Evolutionary conservation across 2,888 invertebrate genomes (phyloP), one percentile per base, ranked within the genome.

Genomic region (Rapana venosa): DNA sequence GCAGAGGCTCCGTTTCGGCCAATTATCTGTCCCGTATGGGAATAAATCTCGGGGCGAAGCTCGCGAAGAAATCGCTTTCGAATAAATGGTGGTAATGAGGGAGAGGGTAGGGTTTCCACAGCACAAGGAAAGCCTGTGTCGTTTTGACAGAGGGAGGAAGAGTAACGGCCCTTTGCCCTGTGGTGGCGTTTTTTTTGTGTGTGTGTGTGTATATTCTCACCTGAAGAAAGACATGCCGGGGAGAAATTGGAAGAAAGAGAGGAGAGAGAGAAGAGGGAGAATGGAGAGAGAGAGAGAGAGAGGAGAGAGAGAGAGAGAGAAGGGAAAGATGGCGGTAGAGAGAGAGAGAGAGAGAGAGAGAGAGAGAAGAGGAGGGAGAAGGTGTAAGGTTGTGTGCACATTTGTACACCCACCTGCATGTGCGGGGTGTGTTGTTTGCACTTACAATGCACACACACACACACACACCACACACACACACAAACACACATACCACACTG

Each of bases 21-120:
- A 89, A 89, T 89, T 84, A 83, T 74, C 85, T 85, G 70, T 74
- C 85, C 26, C 20, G 30, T 74, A 84, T 70, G 61, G 15, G 85
- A 26, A 85, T 89, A 89, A 89, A 89, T 89, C 66, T 70, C 20
- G 26, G 66, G 13, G 22, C 35, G 47, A 58, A 2, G 32, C n/a
- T 35, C 36, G 88, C 26, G 56, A 36, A 66, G 15, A 66, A 81
- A 83, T 61, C 89, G 83, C 84, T 70, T n/a, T 56, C 56, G 17
- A 36, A 89, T 66, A 85, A 56, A 58, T 30, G 30, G 35, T 58
- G 36, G 61, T 89, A 89, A 89, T 89, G 89, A 89, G 89, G n/a
- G 83, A 66, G 20, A n/a, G 70, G 56, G 26, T 89, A 22, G 85
- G 13, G 66, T 89, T 89, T 35, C 89, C 0, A 6, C 36, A 36